Base-by-base conservation (phyloP, 1,140 invertebrate species). In the Drosophila lini region DNA sequence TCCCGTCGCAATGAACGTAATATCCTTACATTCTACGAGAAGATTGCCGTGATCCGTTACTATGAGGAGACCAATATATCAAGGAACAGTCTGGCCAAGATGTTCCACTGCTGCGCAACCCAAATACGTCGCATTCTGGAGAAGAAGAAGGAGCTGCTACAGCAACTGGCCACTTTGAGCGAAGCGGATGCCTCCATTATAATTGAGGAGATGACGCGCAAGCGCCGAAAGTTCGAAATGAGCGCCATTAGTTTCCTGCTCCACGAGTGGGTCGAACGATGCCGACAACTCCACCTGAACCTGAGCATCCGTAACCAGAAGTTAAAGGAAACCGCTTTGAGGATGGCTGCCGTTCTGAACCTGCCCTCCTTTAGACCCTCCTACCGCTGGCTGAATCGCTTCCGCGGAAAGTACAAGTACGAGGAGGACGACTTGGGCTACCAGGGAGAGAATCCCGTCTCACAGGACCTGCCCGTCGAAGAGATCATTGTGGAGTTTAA, bases 41-140 rank as follows among this genome's bases (percentile, higher is more conserved):
- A 91, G 55, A 91, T 91, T 16, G 90, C 90, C 28, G 90, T 91
- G 1, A 91, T 91, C 56, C 90, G 90, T 3, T 91, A 91, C 22
- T 91, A 91, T 42, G 90, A 91, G 47, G 90, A 90, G 41, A 91
- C 86, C 15, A 91, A 91, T 40, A 83, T 91, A 5, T 91, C 90
- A 1, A 65, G 90, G 0, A 91, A 91, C 31, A 91, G 88, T 16
- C 60, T 91, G 73, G 90, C 90, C 16, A 91, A 91, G 64, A 85
- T 91, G 82, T 91, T 91, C 41, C 90, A 91, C 36, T 91, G 90
- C 64, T 91, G 90, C 34, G 84, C 90, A 19, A 91, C 90, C n/a
- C 90, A 91, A 74, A 91, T 91, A 19, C 83, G 90, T n/a, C 81
- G 90, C 7, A 91, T 91, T 28, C 68, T 91, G 56, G 90, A 91